Evolutionary conservation across 2,888 invertebrate genomes (phyloP), one percentile per base, ranked within the genome.

Genomic region (Thymelicus sylvestris): DNA sequence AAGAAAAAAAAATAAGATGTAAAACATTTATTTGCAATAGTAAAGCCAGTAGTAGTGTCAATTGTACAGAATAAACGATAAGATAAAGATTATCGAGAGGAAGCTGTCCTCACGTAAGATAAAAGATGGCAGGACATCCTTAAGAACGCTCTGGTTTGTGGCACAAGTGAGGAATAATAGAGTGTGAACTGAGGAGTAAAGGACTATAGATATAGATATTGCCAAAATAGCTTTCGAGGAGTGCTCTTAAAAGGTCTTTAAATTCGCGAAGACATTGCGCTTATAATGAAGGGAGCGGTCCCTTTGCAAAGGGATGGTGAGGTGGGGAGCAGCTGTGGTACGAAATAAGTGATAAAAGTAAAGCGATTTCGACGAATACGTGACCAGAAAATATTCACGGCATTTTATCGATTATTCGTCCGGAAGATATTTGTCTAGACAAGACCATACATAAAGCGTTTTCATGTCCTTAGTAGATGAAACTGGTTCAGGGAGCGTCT

Each of bases 181-280:
- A 76, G 71, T 62, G 65, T 38, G 65, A 44, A 63, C 15, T 65
- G 44, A 68, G 69, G 44, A 68, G 62, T 65, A 52, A 68, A 67
- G 44, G 66, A 57, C 41, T 64, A 81, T 82, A 81, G 83, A 83
- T 81, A 79, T 80, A 74, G 78, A 83, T 83, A 83, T 82, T 74
- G 66, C 73, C 80, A 80, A 84, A 86, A 87, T 82, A 81, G 82
- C 79, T 78, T 81, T 79, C 79, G 82, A 24, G 78, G 78, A 87
- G 86, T 83, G 83, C 82, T 81, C 85, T 85, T 85, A 85, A 86
- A 84, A 85, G 82, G 83, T 84, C 85, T 86, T 86, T 86, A 86
- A 88, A 88, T 85, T 85, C 81, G 82, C 83, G 82, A 82, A 83
- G 84, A 85, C 81, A 80, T 80, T 80, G 84, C 80, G 76, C 78